A percentile compares a stretch with the other conserved stretches of the same genome.
Evolutionary conservation across 2,113 vertebrate genomes (phyloP).

Genomic region (Syrmaticus mikado): DNA sequence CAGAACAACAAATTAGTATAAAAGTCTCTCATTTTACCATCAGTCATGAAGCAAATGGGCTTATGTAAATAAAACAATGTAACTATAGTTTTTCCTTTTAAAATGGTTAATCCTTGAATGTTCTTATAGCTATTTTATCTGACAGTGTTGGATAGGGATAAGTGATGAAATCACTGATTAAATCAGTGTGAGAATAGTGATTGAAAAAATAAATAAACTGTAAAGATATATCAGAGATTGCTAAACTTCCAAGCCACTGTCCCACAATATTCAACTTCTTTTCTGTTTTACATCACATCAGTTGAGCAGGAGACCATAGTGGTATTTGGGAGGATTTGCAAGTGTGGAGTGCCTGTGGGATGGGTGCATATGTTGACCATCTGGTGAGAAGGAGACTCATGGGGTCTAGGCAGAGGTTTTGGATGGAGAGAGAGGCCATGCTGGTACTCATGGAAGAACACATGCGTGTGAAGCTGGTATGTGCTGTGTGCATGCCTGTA

Average conservation of each 20-base stretch:
- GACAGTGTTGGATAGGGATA: not conserved
- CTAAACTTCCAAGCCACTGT: not conserved
- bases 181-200: not conserved
- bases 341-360: not conserved
- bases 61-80: not conserved
- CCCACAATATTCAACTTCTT: not conserved
- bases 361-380: not conserved
- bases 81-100: not conserved
- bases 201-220: not conserved
- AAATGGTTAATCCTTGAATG: not conserved
- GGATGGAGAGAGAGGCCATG: not conserved
- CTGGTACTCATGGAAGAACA: accelerated
- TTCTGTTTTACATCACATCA: not conserved
- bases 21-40: not conserved
- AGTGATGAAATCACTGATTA: not conserved
- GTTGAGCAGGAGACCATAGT: accelerated
- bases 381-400: accelerated
- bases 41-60: not conserved
- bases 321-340: not conserved
- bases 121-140: not conserved
- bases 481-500: not conserved
- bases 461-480: not conserved
- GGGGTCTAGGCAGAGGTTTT: not conserved
- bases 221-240: not conserved
- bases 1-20: not conserved